These are phyloP conservation scores for Gymnocypris eckloni DNA, from an alignment of 2,797 vertebrate genomes.

Conservation along the genomic window DNA sequence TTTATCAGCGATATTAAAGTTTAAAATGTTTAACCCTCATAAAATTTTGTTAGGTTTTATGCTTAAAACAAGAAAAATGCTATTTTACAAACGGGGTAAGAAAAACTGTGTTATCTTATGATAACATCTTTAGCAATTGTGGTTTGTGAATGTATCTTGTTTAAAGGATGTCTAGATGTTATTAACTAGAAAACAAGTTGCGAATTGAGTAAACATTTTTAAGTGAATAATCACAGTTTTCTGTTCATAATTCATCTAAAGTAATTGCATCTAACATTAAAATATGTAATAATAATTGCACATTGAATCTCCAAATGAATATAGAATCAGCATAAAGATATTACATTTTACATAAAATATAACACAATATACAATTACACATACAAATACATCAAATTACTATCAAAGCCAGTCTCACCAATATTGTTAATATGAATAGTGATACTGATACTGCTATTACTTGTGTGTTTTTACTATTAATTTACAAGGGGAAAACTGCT, in stretches of 20 bases:
- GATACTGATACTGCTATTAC: background rate
- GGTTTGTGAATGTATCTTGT: background rate
- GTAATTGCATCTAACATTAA: too few species aligned
- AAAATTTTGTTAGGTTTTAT: background rate
- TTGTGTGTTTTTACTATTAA: background rate
- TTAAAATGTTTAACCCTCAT: background rate
- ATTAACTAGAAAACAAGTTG: background rate
- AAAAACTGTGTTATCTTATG: background rate
- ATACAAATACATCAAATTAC: background rate
- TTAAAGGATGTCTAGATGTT: background rate
- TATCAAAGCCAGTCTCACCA: background rate
- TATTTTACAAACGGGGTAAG: background rate
- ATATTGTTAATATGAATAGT: background rate
- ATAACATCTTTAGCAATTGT: background rate
- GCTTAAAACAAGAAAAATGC: background rate
- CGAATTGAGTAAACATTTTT: background rate
- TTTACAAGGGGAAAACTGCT: background rate
- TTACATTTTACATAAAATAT: background rate
- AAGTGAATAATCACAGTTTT: background rate
- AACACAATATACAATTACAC: background rate
- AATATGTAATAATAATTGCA: background rate
- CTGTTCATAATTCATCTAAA: background rate
- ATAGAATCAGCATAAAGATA: background rate
- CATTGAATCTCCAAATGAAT: background rate
- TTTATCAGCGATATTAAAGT: background rate